Percentiles rank a stretch among this genome's conserved stretches.
phyloP scores from a whole-genome alignment of 1,140 invertebrate species.

The Pissodes strobi region DNA sequence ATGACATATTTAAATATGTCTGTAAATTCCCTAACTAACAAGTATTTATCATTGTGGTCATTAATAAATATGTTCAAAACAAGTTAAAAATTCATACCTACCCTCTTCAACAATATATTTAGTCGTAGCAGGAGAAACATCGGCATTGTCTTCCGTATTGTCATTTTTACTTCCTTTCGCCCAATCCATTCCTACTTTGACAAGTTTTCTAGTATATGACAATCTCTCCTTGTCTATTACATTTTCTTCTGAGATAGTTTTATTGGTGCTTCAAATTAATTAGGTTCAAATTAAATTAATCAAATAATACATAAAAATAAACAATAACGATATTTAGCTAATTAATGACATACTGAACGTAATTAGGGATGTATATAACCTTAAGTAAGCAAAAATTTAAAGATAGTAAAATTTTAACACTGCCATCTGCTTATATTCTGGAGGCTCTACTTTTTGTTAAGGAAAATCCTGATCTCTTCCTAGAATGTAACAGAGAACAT shows the following conservation, averaged over 20 bases:
- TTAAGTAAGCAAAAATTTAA: too few relatives aligned
- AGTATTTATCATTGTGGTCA: neutral
- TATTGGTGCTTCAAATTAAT: constrained; percentile 50
- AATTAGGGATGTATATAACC: too few relatives aligned
- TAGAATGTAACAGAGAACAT: too few relatives aligned
- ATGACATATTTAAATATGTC: too few relatives aligned
- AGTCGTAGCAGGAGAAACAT: constrained; percentile 1
- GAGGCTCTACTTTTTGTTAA: too few relatives aligned
- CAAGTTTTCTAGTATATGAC: constrained; percentile 60
- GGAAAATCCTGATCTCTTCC: too few relatives aligned
- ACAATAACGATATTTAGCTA: too few relatives aligned
- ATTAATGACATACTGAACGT: too few relatives aligned
- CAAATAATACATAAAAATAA: neutral
- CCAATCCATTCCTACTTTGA: constrained; percentile 63
- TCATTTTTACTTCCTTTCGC: constrained; percentile 41
- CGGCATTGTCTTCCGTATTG: neutral
- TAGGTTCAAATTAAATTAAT: constrained; percentile 30
- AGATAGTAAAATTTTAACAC: too few relatives aligned
- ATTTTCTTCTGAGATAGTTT: constrained; percentile 58
- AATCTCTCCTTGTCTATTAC: constrained; percentile 60
- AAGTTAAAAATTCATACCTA: neutral
- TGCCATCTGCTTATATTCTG: too few relatives aligned
- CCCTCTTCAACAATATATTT: constrained; percentile 29
- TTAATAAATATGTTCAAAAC: neutral
- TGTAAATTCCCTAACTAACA: neutral